Evolutionary conservation across 2,888 invertebrate genomes (phyloP).

Genomic region (Bedellia somnulentella): DNA sequence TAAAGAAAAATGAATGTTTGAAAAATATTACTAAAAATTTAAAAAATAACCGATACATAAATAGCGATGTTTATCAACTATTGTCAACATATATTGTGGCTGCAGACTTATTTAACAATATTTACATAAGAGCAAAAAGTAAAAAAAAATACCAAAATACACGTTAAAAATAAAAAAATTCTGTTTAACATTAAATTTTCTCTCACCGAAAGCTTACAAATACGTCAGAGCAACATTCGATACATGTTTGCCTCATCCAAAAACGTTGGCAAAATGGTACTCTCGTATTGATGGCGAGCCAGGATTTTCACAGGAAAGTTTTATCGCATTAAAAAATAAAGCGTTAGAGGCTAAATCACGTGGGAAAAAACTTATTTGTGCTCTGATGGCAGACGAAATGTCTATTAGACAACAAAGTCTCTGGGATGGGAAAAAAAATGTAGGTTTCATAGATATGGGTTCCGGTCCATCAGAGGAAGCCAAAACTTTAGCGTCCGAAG

Average conservation of each 20-base stretch:
- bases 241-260: background rate
- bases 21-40: too few species aligned
- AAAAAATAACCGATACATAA: background rate
- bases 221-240: background rate
- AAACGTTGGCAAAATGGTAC: background rate
- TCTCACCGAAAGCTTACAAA: background rate
- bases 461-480: slow-evolving; percentile 2
- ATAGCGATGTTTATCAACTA: background rate
- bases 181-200: slow-evolving; percentile 1
- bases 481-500: slow-evolving; percentile 2
- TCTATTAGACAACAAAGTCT: slow-evolving; percentile 6
- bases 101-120: too few species aligned
- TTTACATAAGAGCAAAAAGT: too few species aligned
- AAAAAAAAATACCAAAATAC: slow-evolving; percentile 1
- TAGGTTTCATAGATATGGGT: slow-evolving; percentile 5
- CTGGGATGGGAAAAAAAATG: slow-evolving; percentile 2
- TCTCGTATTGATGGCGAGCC: background rate
- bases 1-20: background rate
- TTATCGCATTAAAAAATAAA: background rate
- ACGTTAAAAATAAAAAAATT: background rate
- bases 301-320: background rate
- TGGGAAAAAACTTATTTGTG: slow-evolving; percentile 1
- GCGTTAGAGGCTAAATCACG: background rate
- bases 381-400: slow-evolving; percentile 6
- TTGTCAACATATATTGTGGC: background rate